phyloP scores from a whole-genome alignment of 2,797 vertebrate species.

The Cossypha heuglini region DNA sequence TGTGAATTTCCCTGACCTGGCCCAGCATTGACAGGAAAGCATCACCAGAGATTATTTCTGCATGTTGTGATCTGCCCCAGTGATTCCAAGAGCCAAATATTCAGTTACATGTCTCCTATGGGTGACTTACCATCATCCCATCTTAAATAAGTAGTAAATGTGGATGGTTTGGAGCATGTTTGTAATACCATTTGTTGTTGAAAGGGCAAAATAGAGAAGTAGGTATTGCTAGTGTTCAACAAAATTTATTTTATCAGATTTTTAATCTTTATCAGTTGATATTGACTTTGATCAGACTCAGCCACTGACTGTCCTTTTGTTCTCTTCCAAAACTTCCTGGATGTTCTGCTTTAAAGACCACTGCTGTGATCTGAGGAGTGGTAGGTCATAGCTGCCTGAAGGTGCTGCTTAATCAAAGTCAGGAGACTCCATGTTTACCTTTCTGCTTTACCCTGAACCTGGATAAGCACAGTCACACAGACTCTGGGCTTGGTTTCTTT shows the following conservation, averaged over 20 bases:
- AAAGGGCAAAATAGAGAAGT: background rate
- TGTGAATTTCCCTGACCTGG: background rate
- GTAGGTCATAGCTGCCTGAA: conserved; percentile 7
- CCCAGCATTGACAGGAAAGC: background rate
- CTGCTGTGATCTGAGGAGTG: background rate
- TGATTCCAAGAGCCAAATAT: background rate
- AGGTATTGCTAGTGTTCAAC: background rate
- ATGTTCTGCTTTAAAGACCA: background rate
- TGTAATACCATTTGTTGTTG: background rate
- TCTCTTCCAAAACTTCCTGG: background rate
- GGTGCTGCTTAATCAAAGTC: conserved; percentile 40
- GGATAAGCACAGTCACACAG: background rate
- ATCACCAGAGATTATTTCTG: background rate
- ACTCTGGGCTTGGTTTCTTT: background rate
- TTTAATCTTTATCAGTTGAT: background rate
- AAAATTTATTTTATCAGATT: background rate
- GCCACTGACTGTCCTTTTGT: background rate
- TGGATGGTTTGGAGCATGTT: background rate
- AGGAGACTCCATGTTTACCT: background rate
- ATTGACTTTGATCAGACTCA: background rate
- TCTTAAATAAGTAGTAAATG: background rate
- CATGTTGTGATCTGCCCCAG: background rate
- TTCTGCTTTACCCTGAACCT: background rate
- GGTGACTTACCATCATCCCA: background rate
- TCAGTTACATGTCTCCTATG: background rate